These are phyloP conservation scores for Crossocerus cetratus DNA, from an alignment of 2,888 invertebrate genomes.

Conservation along the genomic window DNA sequence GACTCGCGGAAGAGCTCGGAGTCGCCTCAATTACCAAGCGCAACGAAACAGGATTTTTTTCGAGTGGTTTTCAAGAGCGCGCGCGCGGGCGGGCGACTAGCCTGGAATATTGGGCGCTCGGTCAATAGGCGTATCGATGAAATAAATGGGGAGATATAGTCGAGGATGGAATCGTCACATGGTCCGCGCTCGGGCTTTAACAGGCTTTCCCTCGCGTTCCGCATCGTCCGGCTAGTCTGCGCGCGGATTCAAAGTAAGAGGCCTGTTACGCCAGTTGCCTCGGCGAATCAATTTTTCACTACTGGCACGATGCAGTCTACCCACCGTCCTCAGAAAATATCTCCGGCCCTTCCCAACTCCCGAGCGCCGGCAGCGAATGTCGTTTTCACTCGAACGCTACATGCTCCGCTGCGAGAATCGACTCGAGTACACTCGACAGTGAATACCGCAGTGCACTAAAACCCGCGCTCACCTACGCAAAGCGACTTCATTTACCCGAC, in stretches of 20 bases:
- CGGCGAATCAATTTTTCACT: background rate
- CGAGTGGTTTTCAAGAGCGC: background rate
- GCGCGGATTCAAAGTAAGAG: too few species aligned
- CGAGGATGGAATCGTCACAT: background rate
- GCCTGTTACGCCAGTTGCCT: background rate
- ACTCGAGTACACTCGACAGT: too few species aligned
- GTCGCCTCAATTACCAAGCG: background rate
- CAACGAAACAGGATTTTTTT: background rate
- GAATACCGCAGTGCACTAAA: background rate
- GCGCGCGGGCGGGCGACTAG: background rate
- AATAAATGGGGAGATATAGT: background rate
- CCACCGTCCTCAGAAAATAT: too few species aligned
- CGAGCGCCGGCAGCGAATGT: background rate
- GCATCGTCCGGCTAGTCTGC: background rate
- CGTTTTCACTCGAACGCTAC: background rate
- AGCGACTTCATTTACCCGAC: background rate
- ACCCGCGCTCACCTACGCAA: slow-evolving; percentile 2
- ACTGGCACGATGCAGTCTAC: background rate
- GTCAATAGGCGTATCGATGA: background rate
- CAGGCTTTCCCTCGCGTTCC: background rate
- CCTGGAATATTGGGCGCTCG: background rate
- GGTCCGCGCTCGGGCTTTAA: background rate
- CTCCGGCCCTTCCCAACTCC: background rate
- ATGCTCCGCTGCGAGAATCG: too few species aligned
- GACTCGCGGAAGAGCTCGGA: background rate